Evolutionary conservation across 2,113 vertebrate genomes (phyloP), one percentile per base, ranked within the genome.

Genomic region (Bathybates hornii): DNA sequence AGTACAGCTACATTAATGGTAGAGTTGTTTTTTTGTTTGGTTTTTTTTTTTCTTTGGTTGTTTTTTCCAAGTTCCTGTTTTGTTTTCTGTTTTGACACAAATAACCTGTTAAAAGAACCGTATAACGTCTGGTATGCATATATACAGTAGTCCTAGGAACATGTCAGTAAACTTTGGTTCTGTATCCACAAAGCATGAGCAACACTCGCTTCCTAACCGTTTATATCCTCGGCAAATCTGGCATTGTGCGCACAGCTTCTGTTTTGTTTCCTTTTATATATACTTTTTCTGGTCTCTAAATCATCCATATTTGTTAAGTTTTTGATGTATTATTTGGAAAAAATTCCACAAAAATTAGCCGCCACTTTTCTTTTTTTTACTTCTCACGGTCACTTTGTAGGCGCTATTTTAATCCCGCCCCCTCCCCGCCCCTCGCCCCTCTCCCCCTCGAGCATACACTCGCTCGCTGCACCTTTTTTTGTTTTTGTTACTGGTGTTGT

Each of bases 101-200:
- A 95, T 96, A 96, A 96, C 95, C 94, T 95, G 95, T 96, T 93
- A 63, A 93, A 95, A 94, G 91, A 95, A 95, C 94, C 91, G 92
- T 95, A 95, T 97, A 95, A 95, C 90, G 95, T 96, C 95, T 96
- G 95, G 95, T 96, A 96, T 95, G 94, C 95, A 96, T 96, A 96
- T 96, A 96, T 96, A 96, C 96, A 94, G 95, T 97, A 97, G 96
- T 95, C 95, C 94, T 97, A 97, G 96, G 93, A 96, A 95, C 93
- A 94, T 95, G 94, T 96, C 96, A 94, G 95, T 95, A 96, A 96
- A 96, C 95, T 94, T 96, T 95, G 96, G 94, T 96, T 96, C 95
- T 95, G 94, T 96, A 96, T 96, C 93, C 96, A 96, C 95, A 95
- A 96, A 94, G 96, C 96, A 97, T 97, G 96, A 96, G 94, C 94